A percentile compares a stretch with the other conserved stretches of the same genome.
phyloP scores from a whole-genome alignment of 2,888 invertebrate species.

The Drosophila cognata region DNA sequence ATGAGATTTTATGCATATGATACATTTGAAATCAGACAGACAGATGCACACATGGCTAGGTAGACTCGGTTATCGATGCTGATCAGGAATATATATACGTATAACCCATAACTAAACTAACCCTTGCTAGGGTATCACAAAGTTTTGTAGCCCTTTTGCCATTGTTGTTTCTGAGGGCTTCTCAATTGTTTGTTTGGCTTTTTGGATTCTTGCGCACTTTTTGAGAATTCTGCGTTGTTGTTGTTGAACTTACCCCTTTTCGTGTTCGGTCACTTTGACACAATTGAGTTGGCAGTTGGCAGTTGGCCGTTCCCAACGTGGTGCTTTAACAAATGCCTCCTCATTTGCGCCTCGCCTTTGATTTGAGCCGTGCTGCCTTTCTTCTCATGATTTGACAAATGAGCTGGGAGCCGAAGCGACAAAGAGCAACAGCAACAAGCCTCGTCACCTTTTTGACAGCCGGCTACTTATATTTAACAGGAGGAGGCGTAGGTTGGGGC shows the following conservation, averaged over 20 bases:
- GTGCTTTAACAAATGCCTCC: slow-evolving; percentile 62
- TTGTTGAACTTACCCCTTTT: slow-evolving; percentile 23
- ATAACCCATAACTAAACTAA: neutral
- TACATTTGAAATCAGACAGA: neutral
- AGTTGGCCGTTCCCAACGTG: neutral
- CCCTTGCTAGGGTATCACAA: neutral
- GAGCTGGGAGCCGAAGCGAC: slow-evolving; percentile 35
- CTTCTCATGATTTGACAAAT: slow-evolving; percentile 73
- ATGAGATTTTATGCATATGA: neutral
- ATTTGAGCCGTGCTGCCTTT: slow-evolving; percentile 45
- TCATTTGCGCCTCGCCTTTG: slow-evolving; percentile 73
- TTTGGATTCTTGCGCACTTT: slow-evolving; percentile 53
- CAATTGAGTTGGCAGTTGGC: slow-evolving; percentile 44
- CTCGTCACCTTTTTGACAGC: slow-evolving; percentile 77
- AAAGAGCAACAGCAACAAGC: slow-evolving; percentile 38
- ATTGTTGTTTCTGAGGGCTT: slow-evolving; percentile 16
- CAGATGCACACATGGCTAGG: neutral
- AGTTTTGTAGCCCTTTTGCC: slow-evolving; percentile 14
- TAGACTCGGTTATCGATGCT: neutral
- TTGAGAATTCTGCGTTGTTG: slow-evolving; percentile 6
- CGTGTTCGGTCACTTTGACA: slow-evolving; percentile 28
- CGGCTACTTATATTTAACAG: slow-evolving; percentile 32
- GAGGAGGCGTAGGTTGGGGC: neutral
- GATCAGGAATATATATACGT: neutral
- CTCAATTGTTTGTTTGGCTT: slow-evolving; percentile 41